Evolutionary conservation across 1,140 invertebrate genomes (phyloP), one percentile per base, ranked within the genome.

Genomic region (Eueides isabella): DNA sequence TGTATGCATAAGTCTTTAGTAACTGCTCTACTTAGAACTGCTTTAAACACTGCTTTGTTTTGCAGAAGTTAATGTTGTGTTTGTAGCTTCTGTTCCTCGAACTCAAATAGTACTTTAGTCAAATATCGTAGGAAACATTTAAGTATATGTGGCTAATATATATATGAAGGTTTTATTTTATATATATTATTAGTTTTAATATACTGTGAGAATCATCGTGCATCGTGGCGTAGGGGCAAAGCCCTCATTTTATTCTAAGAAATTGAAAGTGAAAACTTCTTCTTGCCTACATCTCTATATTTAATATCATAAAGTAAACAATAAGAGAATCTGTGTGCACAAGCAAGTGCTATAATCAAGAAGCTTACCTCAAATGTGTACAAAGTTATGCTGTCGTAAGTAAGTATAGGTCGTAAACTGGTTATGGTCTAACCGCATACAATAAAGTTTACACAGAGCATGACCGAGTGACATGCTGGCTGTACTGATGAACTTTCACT

Each of bases 391-490:
- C 41, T 44, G 48, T 55, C 23, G 48, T 55, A 26, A 55, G 48
- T 55, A 55, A 55, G 48, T 55, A 12, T 23, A 55, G 48, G 19
- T 55, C 48, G 48, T 55, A 55, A 55, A 55, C 48, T 55, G 48
- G 48, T 55, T 55, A 26, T 55, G 48, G 11, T 19, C 23, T 26
- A 26, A 55, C 48, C 48, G 48, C 19, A 26, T 55, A 26, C 48
- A 55, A 55, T 55, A 55, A 55, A 55, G 9, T 55, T 55, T 55
- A 26, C 19, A 55, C 48, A 55, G 9, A 1, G 19, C 2, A 23
- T 26, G 48, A 9, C 48, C 48, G 48, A 55, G 19, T 26, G 48
- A 55, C 19, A 55, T 55, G 48, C 23, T n/a, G 19, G 19, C 23
- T 23, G 5, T 26, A 55, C 44, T 3, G 44, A 55, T 23, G 9